Evolutionary conservation across 2,888 invertebrate genomes (phyloP), one percentile per base, ranked within the genome.

Genomic region (Lepidocyrtoides sp.): DNA sequence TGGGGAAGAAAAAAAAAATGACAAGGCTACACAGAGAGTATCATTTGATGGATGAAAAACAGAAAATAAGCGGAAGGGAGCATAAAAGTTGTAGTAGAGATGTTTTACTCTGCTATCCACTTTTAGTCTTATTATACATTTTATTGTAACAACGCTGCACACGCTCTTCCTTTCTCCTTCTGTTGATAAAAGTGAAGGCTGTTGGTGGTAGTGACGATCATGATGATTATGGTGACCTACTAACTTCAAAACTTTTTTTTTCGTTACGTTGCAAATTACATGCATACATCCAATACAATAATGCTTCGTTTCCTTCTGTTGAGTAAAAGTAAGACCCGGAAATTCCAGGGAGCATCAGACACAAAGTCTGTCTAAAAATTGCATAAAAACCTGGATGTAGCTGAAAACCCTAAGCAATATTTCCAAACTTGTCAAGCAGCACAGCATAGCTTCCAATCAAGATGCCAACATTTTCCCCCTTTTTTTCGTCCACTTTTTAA

Each of bases 201-300:
- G 48, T 75, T 75, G 41, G 69, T 75, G 75, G 29, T 75, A 32
- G n/a, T 66, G 75, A 75, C 75, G 48, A 75, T 75, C 75, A 75
- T 26, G 79, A 54, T 79, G 79, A 79, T 79, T 54, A 79, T 79
- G 29, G n/a, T 82, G 82, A 82, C 82, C 82, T 82, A 82, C 82
- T 82, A 82, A 82, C 82, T 82, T 82, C 63, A 63, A 82, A 82
- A 82, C 17, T 44, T 63, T 63, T 63, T 63, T 54, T 20, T 17
- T 17, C 1, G 3, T 36, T 20, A 14, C 14, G 26, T 32, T 7
- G 8, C 81, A 23, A 14, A 48, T n/a, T n/a, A n/a, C n/a, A n/a
- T n/a, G n/a, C n/a, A 10, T 48, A n/a, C 8, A 17, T 81, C n/a
- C 51, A 26, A 48, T 26, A 77, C 32, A 77, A 77, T 77, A 51